phyloP scores from a whole-genome alignment of 2,888 invertebrate genomes.

The Petrolisthes cinctipes region DNA sequence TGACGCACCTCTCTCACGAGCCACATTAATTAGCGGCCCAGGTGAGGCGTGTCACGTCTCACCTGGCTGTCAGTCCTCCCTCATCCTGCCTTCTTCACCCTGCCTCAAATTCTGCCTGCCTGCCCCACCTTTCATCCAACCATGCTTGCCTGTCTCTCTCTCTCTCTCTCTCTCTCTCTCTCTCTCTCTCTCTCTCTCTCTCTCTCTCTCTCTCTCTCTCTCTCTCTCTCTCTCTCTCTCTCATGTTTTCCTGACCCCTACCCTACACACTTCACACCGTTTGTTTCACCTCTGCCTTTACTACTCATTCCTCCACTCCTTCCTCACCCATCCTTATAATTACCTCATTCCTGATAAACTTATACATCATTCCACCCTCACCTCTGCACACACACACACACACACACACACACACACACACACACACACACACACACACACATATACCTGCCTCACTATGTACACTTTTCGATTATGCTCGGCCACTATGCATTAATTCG shows the following conservation, averaged over 20 bases:
- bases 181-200: neutral
- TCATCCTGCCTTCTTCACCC: neutral
- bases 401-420: neutral
- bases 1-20: slow-evolving; percentile 34
- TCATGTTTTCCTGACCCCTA: neutral
- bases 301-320: neutral
- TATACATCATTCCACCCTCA: neutral
- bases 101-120: neutral
- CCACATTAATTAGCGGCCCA: slow-evolving; percentile 46
- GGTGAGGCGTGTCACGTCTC: slow-evolving; percentile 38
- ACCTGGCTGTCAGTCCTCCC: slow-evolving; percentile 4
- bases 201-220: neutral
- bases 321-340: neutral
- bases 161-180: neutral
- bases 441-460: too few relatives aligned
- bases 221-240: slow-evolving; percentile 15
- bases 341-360: too few relatives aligned
- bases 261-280: neutral
- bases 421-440: slow-evolving; percentile 2
- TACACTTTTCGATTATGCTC: too few relatives aligned
- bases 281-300: neutral
- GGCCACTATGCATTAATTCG: too few relatives aligned
- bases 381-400: neutral
- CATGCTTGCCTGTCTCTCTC: neutral
- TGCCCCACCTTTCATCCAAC: neutral